Conservation (phyloP, 1,140 invertebrate genomes). For the Saccostrea echinata region DNA sequence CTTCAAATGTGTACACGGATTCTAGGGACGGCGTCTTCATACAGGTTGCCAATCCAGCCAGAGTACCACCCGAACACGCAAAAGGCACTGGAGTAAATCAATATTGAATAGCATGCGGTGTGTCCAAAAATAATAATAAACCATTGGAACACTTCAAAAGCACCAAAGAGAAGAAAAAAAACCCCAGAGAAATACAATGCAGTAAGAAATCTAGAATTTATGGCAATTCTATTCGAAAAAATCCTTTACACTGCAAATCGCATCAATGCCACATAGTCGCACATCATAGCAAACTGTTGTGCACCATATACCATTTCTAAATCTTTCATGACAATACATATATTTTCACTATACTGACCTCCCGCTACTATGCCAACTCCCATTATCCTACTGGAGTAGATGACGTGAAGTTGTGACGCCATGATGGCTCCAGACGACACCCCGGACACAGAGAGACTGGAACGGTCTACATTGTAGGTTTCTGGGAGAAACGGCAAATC, state of each 20-base stretch:
- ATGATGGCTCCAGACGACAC: slow-evolving; percentile 79
- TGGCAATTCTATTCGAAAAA: too few species aligned
- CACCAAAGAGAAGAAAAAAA: too few species aligned
- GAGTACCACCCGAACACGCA: slow-evolving; percentile 71
- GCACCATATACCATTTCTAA: neutral
- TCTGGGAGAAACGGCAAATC: slow-evolving; percentile 51
- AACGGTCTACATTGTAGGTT: slow-evolving; percentile 71
- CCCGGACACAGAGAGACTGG: slow-evolving; percentile 77
- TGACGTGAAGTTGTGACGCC: slow-evolving; percentile 80
- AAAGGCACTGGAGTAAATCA: slow-evolving; percentile 69
- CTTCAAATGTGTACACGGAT: slow-evolving; percentile 64
- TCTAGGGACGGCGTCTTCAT: slow-evolving; percentile 73
- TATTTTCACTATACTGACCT: slow-evolving; percentile 67
- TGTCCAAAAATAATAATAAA: too few species aligned
- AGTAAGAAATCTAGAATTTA: too few species aligned
- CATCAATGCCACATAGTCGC: too few species aligned
- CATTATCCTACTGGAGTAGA: slow-evolving; percentile 74
- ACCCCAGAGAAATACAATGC: too few species aligned
- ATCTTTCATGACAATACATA: neutral
- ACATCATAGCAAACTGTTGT: too few species aligned
- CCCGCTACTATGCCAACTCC: slow-evolving; percentile 79
- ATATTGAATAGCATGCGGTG: neutral
- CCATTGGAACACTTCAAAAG: too few species aligned
- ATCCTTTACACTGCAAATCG: too few species aligned
- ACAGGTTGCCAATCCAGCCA: slow-evolving; percentile 67